Conservation (phyloP, 2,797 vertebrate genomes). For the Sphaeramia orbicularis region DNA sequence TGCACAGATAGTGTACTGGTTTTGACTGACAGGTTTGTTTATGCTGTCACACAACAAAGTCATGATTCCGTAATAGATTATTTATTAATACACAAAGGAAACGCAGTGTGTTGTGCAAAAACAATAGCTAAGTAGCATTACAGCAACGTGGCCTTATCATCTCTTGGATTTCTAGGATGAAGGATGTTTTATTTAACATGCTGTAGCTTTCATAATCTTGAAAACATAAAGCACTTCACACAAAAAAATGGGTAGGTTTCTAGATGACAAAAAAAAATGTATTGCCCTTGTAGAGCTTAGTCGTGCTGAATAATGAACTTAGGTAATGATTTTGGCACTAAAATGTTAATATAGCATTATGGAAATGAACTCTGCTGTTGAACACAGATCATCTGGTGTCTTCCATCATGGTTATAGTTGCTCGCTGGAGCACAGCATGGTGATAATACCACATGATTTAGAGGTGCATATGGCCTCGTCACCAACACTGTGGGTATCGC, state of each 20-base stretch:
- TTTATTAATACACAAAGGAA: no score
- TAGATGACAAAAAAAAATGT: background rate
- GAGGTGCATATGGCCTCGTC: conserved; percentile 72
- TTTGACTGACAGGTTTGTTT: conserved; percentile 1
- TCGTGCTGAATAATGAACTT: conserved; percentile 31
- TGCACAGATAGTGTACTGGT: background rate
- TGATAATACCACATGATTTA: conserved; percentile 74
- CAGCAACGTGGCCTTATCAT: no score
- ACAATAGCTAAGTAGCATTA: no score
- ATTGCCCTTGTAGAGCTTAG: conserved; percentile 12
- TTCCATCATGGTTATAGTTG: conserved; percentile 73
- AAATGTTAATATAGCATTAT: conserved; percentile 55
- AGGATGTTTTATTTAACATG: no score
- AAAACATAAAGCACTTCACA: no score
- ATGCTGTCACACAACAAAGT: conserved; percentile 4
- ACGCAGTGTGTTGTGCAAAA: no score
- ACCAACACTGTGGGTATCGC: conserved; percentile 23
- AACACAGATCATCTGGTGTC: conserved; percentile 71
- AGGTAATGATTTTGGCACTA: conserved; percentile 16
- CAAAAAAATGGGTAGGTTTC: background rate
- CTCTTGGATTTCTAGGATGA: no score
- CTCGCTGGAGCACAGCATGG: conserved; percentile 65
- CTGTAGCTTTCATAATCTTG: no score
- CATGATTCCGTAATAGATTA: background rate
- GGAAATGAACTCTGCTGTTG: conserved; percentile 60